phyloP scores from a whole-genome alignment of 2,113 vertebrate species.

The Promerops cafer region DNA sequence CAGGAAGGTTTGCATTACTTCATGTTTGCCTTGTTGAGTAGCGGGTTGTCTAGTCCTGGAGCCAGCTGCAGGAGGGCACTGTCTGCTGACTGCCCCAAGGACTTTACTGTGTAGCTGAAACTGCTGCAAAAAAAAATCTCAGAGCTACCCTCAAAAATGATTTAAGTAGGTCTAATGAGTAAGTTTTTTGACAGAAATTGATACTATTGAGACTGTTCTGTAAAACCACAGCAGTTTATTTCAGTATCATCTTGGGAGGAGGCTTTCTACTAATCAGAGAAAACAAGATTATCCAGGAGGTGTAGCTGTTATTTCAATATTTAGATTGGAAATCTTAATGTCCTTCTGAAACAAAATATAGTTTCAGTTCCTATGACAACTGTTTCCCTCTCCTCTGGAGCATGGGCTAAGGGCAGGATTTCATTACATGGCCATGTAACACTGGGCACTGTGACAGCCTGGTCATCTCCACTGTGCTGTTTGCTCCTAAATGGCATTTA shows the following conservation, averaged over 20 bases:
- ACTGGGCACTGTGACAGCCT: not conserved
- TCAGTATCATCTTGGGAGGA: not conserved
- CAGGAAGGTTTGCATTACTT: not conserved
- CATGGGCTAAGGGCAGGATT: not conserved
- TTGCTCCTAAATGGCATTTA: slow-evolving; percentile 4
- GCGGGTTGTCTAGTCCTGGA: not conserved
- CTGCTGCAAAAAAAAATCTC: not conserved
- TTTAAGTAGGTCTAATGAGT: not conserved
- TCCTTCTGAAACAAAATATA: not conserved
- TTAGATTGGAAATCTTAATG: not conserved
- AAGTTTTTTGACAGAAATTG: not conserved
- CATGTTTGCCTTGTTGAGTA: not conserved
- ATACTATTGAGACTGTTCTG: not conserved
- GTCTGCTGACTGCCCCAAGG: not conserved
- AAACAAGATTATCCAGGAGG: not conserved
- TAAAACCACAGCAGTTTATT: not conserved
- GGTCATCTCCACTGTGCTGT: not conserved
- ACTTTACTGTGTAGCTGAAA: not conserved
- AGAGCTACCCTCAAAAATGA: not conserved
- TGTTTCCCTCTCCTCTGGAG: not conserved
- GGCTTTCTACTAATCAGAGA: not conserved
- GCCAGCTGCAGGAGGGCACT: not conserved
- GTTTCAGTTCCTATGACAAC: slow-evolving; percentile 60
- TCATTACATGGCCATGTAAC: not conserved
- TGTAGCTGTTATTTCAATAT: slow-evolving; percentile 1